phyloP scores from a whole-genome alignment of 2,888 invertebrate species.

The Embidobia sp. region DNA sequence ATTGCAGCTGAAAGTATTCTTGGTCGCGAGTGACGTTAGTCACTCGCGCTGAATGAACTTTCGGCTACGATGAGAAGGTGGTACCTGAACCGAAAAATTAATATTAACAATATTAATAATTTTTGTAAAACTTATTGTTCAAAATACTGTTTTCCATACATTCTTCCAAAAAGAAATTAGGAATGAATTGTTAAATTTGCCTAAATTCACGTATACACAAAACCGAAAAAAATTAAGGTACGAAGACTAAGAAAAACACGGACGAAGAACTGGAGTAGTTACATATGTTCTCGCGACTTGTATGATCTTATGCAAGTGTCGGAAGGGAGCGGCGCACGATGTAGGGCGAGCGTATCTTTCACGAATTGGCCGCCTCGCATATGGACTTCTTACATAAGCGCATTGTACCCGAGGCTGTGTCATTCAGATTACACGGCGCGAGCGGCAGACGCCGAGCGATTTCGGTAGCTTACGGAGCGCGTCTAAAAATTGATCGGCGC shows the following conservation, averaged over 20 bases:
- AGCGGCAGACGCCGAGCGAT: slow-evolving; percentile 13
- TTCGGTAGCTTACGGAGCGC: slow-evolving; percentile 22
- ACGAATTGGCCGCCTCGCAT: slow-evolving; percentile 38
- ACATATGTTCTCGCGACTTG: slow-evolving; percentile 17
- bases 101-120: too few species aligned
- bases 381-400: slow-evolving; percentile 47
- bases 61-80: too few species aligned
- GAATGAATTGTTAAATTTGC: too few species aligned
- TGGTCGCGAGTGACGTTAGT: too few species aligned
- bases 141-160: too few species aligned
- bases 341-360: slow-evolving; percentile 56
- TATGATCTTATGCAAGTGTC: slow-evolving; percentile 49
- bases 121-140: too few species aligned
- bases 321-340: slow-evolving; percentile 24
- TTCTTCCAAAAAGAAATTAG: too few species aligned
- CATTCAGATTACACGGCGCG: slow-evolving; percentile 31
- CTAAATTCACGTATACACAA: too few species aligned
- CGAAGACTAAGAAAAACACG: background rate
- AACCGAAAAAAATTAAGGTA: too few species aligned
- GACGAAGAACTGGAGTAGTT: background rate
- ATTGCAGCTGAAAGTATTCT: too few species aligned
- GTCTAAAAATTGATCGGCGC: slow-evolving; percentile 48
- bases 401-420: slow-evolving; percentile 51
- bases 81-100: too few species aligned
- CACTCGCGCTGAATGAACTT: too few species aligned